Base-by-base conservation (phyloP, 53 echinoderm and acorn worm species). In the Temnopleurus reevesii region DNA sequence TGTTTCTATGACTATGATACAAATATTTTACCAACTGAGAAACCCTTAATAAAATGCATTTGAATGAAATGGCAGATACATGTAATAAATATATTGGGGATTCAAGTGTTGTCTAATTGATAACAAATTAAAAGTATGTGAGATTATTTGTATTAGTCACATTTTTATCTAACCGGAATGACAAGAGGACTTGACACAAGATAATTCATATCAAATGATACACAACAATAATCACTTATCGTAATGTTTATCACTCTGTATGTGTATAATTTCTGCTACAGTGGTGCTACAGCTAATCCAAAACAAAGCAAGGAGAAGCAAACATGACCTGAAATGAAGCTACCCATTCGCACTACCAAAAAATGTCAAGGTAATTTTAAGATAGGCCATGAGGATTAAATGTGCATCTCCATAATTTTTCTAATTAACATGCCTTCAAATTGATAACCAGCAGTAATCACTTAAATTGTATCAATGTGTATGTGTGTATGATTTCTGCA, bases 131-230 rank as follows among this genome's bases (percentile, higher is more conserved):
- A 36, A 41, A 8, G 8, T n/a, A 27, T 38, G 28, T 18, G 19
- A 43, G 41, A 71, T 71, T 38, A n/a, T 21, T n/a, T 38, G 21
- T 4, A 5, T 71, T n/a, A n/a, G 71, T 71, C 71, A 71, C 71
- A 71, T 38, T 71, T 71, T 13, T 17, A 43, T n/a, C 41, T 71
- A 21, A 21, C n/a, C 41, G 0, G 41, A 36, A 21, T 21, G 71
- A n/a, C 41, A 38, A 19, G 23, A 18, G 65, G 18, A 41, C 43
- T 71, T 71, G 71, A 71, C 71, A 71, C 71, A 36, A 71, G 71
- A 71, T 71, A 71, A 38, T 21, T 71, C 38, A 21, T 71, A 71
- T 71, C 71, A 71, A 71, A 71, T 21, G 41, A 41, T 21, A 71
- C 71, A 71, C 71, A 71, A 41, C 15, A 10, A 71, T 38, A 10